Base-by-base conservation (phyloP, 2,888 invertebrate species). In the Drosophila ochracea region DNA sequence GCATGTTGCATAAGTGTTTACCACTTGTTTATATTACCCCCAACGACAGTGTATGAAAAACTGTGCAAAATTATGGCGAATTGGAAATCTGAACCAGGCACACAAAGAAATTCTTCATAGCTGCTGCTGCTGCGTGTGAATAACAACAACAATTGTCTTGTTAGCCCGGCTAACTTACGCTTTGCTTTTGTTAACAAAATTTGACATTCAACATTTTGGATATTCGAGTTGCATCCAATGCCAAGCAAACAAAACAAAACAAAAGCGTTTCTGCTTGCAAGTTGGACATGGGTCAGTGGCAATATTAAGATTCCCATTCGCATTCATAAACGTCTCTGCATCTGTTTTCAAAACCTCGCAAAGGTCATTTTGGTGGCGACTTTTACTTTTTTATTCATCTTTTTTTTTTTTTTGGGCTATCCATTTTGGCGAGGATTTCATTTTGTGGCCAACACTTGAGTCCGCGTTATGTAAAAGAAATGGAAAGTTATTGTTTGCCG, bases 261-360 rank as follows among this genome's bases (percentile, higher is more conserved):
- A 73, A 70, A 73, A 35, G 68, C 75, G 60, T 66, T 58, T 74
- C 59, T 72, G 49, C 66, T 68, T 81, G 77, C 80, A 80, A 66
- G 81, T 67, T 81, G 68, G 67, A 64, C 78, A 68, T 31, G 61
- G 53, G 58, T 59, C 82, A 82, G 62, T 68, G 82, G 66, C 78
- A 78, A 80, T 64, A 58, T 64, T 50, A 35, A 57, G 52, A 57
- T 67, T 62, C 60, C 33, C 61, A 79, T 70, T 47, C 47, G 47
- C 47, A 47, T 47, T 47, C 47, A 16, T 47, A 47, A 47, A 4
- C 47, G 47, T 47, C 25, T 16, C 25, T n/a, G 28, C 16, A 28
- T 43, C 30, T 49, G 70, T 53, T 55, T 37, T 47, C 2, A 16
- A 47, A 47, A 13, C 50, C 47, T 62, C 55, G 5, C 30, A 69